phyloP scores from a whole-genome alignment of 2,113 vertebrate genomes.

The Podarcis cretensis region DNA sequence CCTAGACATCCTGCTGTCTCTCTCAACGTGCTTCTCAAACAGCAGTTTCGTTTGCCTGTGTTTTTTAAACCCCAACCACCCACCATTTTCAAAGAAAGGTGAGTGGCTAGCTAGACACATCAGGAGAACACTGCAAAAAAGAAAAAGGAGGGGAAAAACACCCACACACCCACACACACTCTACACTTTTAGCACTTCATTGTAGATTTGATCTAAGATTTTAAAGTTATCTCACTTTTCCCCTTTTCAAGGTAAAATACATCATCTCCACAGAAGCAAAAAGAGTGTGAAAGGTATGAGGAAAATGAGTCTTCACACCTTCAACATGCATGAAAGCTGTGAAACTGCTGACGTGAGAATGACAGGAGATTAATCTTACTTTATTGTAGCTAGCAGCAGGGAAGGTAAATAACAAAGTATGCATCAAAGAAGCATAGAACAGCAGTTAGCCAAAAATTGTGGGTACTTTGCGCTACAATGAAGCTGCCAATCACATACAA shows the following conservation, averaged over 20 bases:
- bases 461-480: conserved; percentile 12
- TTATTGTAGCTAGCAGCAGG: conserved; percentile 39
- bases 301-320: conserved; percentile 13
- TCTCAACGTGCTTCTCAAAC: neutral
- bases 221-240: neutral
- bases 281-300: conserved; percentile 20
- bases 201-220: neutral
- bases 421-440: conserved; percentile 22
- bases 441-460: conserved; percentile 23
- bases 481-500: conserved; percentile 27
- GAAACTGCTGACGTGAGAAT: conserved; percentile 21
- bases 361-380: conserved; percentile 44
- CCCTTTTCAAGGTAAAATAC: neutral
- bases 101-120: accelerated
- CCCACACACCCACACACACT: neutral
- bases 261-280: conserved; percentile 22
- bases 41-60: accelerated
- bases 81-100: neutral
- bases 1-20: neutral
- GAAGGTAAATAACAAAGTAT: conserved; percentile 43
- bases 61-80: neutral
- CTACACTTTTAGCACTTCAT: conserved; percentile 10
- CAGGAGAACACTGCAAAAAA: accelerated
- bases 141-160: no score
- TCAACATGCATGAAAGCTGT: conserved; percentile 26